phyloP scores from a whole-genome alignment of 2,888 invertebrate species.

The Lysandra coridon region DNA sequence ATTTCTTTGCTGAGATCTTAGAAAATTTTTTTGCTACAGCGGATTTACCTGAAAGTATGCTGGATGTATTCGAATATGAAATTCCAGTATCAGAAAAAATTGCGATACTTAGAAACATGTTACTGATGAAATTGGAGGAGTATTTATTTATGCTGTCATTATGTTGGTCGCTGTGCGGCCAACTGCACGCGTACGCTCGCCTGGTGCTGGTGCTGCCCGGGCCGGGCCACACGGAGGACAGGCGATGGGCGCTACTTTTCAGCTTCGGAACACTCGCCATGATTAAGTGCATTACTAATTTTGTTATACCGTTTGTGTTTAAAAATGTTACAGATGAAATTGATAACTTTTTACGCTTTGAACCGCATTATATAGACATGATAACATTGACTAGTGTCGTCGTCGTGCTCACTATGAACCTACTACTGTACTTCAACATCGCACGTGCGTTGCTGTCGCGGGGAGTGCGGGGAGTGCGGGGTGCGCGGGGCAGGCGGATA shows the following conservation, averaged over 20 bases:
- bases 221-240: not conserved
- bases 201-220: not conserved
- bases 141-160: not conserved
- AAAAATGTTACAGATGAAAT: too few relatives aligned
- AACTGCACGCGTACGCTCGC: not conserved
- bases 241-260: not conserved
- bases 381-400: not conserved
- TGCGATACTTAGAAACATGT: too few relatives aligned
- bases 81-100: too few relatives aligned
- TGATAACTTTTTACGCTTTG: too few relatives aligned
- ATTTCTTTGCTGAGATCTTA: too few relatives aligned
- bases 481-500: not conserved
- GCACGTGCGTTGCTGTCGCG: not conserved
- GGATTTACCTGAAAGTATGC: too few relatives aligned
- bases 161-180: not conserved
- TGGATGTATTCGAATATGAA: too few relatives aligned
- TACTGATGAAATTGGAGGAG: not conserved
- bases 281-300: not conserved
- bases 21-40: too few relatives aligned
- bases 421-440: not conserved
- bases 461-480: not conserved
- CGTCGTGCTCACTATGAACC: not conserved
- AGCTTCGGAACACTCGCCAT: not conserved
- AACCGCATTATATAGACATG: too few relatives aligned
- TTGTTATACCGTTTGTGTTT: not conserved